Conservation (phyloP, 2,113 vertebrate genomes). For the Solenodon paradoxus region DNA sequence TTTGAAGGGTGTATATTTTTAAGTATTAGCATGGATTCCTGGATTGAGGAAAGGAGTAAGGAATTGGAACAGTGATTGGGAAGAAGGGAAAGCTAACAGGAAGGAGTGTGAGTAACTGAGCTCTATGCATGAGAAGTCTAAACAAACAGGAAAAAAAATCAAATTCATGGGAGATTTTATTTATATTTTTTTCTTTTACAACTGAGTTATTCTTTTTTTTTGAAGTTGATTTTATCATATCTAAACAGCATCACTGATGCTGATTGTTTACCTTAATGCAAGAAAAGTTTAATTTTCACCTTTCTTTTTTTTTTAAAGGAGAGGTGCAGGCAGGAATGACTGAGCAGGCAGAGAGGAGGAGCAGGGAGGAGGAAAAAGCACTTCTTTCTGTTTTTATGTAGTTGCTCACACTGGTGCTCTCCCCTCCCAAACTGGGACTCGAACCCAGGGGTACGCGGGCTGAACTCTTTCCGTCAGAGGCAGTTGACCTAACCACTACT, state of each 20-base stretch:
- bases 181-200: not conserved
- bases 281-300: not conserved
- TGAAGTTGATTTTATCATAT: not conserved
- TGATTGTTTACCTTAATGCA: not conserved
- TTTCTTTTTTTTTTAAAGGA: not conserved
- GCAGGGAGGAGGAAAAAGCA: too few relatives aligned
- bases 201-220: not conserved
- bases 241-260: not conserved
- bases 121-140: not conserved
- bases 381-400: too few relatives aligned
- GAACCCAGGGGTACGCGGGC: too few relatives aligned
- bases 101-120: not conserved
- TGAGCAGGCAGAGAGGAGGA: too few relatives aligned
- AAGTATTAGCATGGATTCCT: not conserved
- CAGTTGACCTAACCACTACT: too few relatives aligned
- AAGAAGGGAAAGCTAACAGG: not conserved
- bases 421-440: too few relatives aligned
- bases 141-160: not conserved
- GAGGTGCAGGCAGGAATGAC: too few relatives aligned
- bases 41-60: not conserved
- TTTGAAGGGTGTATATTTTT: not conserved
- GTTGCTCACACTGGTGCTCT: too few relatives aligned
- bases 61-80: not conserved
- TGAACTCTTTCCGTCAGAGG: too few relatives aligned
- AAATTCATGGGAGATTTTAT: not conserved